Percentiles rank a stretch among this genome's conserved stretches.
phyloP scores from a whole-genome alignment of 2,888 invertebrate genomes.

The Chydorus sphaericus region DNA sequence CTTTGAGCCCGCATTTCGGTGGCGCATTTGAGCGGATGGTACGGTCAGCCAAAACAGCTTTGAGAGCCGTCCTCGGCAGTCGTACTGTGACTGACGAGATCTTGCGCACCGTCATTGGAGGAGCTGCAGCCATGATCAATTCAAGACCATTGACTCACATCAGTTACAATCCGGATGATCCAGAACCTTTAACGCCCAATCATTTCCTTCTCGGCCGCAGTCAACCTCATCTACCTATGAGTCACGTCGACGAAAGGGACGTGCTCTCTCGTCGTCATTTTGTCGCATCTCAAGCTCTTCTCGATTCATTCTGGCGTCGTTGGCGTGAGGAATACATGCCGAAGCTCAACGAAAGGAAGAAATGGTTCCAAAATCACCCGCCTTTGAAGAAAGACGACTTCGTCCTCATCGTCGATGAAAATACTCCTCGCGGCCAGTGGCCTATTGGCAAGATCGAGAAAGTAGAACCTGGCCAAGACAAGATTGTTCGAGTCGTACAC shows the following conservation, averaged over 20 bases:
- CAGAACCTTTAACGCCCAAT: slow-evolving; percentile 16
- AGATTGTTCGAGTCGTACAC: neutral
- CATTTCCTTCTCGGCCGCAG: slow-evolving; percentile 13
- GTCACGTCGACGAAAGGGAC: neutral
- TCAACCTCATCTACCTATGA: neutral
- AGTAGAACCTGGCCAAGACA: neutral
- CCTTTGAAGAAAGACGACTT: neutral
- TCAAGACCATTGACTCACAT: slow-evolving; percentile 16
- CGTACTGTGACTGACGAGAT: slow-evolving; percentile 15
- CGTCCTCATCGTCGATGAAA: neutral
- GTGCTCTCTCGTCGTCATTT: neutral
- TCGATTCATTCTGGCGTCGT: neutral
- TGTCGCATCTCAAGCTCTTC: neutral
- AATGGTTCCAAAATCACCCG: neutral
- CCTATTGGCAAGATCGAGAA: neutral
- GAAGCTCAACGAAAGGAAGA: neutral
- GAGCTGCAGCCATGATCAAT: slow-evolving; percentile 15
- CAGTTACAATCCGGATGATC: slow-evolving; percentile 15
- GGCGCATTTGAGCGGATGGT: slow-evolving; percentile 20
- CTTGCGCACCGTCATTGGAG: slow-evolving; percentile 16
- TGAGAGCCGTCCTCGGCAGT: slow-evolving; percentile 12
- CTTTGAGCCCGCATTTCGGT: slow-evolving; percentile 19
- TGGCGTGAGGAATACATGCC: neutral
- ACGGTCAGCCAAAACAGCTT: slow-evolving; percentile 15
- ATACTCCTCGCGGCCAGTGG: neutral